These are phyloP conservation scores for Drosophila sordidapex DNA, from an alignment of 2,888 invertebrate genomes.

Conservation along the genomic window DNA sequence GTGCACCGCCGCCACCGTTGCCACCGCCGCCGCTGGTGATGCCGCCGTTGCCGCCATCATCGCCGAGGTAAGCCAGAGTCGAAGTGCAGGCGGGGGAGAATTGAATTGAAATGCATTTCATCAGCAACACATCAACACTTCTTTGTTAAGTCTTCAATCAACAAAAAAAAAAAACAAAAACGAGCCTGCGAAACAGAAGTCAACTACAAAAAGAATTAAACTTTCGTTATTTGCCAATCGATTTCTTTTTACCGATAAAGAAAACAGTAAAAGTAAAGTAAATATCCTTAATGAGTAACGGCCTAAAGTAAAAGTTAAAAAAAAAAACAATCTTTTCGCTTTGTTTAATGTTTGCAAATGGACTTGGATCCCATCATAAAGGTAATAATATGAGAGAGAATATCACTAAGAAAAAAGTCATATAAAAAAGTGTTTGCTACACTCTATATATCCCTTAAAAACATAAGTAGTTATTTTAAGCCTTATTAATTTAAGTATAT, in stretches of 20 bases:
- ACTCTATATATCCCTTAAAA: conserved; percentile 33
- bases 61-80: conserved; percentile 83
- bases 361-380: conserved; percentile 61
- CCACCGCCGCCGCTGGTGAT: conserved; percentile 78
- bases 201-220: conserved; percentile 22
- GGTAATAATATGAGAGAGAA: conserved; percentile 23
- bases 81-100: conserved; percentile 39
- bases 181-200: conserved; percentile 29
- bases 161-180: conserved; percentile 50
- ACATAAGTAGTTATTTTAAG: conserved; percentile 5
- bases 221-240: conserved; percentile 30
- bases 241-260: conserved; percentile 3
- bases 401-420: conserved; percentile 11
- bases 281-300: conserved; percentile 63
- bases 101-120: conserved; percentile 56
- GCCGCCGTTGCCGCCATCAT: conserved; percentile 76
- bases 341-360: conserved; percentile 48
- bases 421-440: conserved; percentile 75
- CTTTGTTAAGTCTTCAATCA: conserved; percentile 82
- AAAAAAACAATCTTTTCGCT: conserved; percentile 16
- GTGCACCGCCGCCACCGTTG: conserved; percentile 79
- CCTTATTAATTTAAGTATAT: neutral
- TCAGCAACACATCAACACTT: conserved; percentile 70
- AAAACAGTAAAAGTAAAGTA: conserved; percentile 21
- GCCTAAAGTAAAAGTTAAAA: conserved; percentile 51